These are phyloP conservation scores for Drosophila takahashii DNA, from an alignment of 1,140 invertebrate genomes.

Conservation along the genomic window DNA sequence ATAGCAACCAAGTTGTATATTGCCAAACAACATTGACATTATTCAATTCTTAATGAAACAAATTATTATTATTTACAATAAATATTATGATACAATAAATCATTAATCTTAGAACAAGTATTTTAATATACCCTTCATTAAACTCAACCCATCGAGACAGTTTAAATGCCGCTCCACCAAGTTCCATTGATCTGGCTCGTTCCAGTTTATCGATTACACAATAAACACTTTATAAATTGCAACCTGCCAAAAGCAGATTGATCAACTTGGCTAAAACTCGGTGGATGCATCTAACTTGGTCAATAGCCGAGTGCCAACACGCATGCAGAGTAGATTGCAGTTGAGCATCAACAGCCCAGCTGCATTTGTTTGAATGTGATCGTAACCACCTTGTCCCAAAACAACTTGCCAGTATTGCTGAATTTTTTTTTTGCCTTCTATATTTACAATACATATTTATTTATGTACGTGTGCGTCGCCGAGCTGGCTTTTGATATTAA, in stretches of 20 bases:
- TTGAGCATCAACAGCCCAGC: conserved; percentile 22
- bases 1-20: no score
- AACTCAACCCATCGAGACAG: no score
- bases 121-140: no score
- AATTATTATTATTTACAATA: no score
- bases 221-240: conserved; percentile 43
- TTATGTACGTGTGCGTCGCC: conserved; percentile 53
- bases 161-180: not conserved
- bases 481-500: conserved; percentile 73
- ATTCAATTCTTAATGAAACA: no score
- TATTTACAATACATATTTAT: conserved; percentile 1
- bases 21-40: no score
- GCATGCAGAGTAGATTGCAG: conserved; percentile 36
- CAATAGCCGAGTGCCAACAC: conserved; percentile 47
- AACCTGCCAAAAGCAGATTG: conserved; percentile 71
- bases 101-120: no score
- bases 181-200: conserved; percentile 9
- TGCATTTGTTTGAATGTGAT: conserved; percentile 53
- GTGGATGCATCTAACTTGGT: conserved; percentile 41
- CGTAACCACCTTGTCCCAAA: conserved; percentile 81
- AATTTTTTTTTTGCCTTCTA: conserved; percentile 15
- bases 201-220: conserved; percentile 67
- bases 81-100: no score
- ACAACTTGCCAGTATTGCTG: conserved; percentile 68
- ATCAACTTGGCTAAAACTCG: conserved; percentile 39